Evolutionary conservation across 2,888 invertebrate genomes (phyloP), one percentile per base, ranked within the genome.

Genomic region (Malthinus seriepunctatus): DNA sequence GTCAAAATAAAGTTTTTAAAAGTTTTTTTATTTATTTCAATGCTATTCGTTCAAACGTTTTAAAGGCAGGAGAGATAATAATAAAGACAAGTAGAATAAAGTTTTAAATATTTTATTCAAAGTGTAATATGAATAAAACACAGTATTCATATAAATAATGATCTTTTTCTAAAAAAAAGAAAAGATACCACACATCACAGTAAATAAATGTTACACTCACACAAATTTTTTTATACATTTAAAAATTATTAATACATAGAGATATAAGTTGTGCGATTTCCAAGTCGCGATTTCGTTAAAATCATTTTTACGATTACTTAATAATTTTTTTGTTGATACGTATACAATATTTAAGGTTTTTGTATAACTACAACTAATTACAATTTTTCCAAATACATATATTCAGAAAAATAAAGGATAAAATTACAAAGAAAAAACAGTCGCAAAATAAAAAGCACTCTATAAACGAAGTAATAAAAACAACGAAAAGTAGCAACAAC

Each of bases 141-240:
- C 54, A 49, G 34, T 48, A 50, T 51, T 65, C 63, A 65, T 69
- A 67, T 69, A 69, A 69, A 69, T 69, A 69, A 66, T 69, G 68
- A 68, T 69, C 66, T 69, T 67, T 68, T 67, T 65, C 64, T 65
- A 63, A 61, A 62, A 67, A 67, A 69, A 68, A 63, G 66, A 67
- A 69, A 69, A 64, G 65, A 67, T 67, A 67, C 63, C 70, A 70
- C 70, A 68, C 70, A 70, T 70, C 70, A 70, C 70, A 70, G 70
- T 66, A 68, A 69, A 73, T 75, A 75, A 55, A 75, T 70, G 70
- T 71, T 73, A 73, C 73, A 73, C 68, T 68, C 73, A 75, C 73
- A 73, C 75, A 68, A 71, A 69, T 71, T 69, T 69, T 23, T 23
- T 23, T 23, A 23, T 23, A 23, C 23, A 23, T 23, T 23, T 63